These are phyloP conservation scores for Polypedilum pembai DNA, from an alignment of 1,140 invertebrate genomes.

Conservation along the genomic window DNA sequence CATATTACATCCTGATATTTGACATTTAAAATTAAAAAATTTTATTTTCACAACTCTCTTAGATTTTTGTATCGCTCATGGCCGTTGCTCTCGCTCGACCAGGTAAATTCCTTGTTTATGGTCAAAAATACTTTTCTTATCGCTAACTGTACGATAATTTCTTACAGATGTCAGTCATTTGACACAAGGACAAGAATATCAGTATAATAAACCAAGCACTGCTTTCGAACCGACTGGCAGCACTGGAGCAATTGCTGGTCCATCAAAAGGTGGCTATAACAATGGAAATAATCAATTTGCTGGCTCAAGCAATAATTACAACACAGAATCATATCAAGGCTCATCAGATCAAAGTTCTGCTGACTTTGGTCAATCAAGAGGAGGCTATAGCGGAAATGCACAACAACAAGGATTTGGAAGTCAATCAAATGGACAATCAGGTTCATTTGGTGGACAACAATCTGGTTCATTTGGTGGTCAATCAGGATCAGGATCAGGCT, in stretches of 20 bases:
- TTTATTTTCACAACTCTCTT: not conserved
- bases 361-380: no score
- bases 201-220: not conserved
- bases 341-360: no score
- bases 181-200: not conserved
- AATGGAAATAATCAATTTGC: not conserved
- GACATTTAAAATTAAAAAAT: constrained; percentile 1
- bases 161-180: not conserved
- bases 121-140: not conserved
- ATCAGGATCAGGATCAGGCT: no score
- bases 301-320: no score
- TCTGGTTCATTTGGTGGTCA: no score
- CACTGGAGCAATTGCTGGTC: not conserved
- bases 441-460: no score
- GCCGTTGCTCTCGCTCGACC: constrained; percentile 8
- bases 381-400: no score
- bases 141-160: not conserved
- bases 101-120: not conserved
- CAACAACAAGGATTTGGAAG: no score
- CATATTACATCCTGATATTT: not conserved
- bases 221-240: no score
- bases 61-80: constrained; percentile 14
- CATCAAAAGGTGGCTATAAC: not conserved
- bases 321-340: no score
- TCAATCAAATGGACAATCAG: no score